Percentiles rank a stretch among this genome's conserved stretches.
Evolutionary conservation across 2,888 invertebrate genomes (phyloP).

Genomic region (Bugula neritina): DNA sequence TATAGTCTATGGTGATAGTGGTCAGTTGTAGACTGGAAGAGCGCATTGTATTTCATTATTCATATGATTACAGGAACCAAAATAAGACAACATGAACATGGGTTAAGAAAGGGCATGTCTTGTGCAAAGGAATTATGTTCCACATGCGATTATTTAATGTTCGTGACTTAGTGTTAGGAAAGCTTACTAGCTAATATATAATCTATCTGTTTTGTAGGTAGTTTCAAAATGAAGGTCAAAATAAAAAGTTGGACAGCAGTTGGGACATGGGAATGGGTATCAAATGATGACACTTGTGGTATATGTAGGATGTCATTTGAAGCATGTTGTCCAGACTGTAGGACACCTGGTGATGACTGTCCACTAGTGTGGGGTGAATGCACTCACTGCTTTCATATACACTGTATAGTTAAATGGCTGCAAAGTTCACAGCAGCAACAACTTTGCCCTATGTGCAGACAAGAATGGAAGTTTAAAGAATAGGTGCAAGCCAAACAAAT

Average conservation of each 20-base stretch:
- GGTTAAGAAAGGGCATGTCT: too few species aligned
- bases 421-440: slow-evolving; percentile 65
- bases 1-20: too few species aligned
- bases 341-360: slow-evolving; percentile 94
- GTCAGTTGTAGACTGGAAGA: too few species aligned
- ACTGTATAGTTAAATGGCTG: slow-evolving; percentile 99
- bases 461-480: slow-evolving; percentile 95
- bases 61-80: too few species aligned
- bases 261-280: slow-evolving; percentile 97
- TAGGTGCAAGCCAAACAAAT: slow-evolving; percentile 35
- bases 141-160: too few species aligned
- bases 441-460: slow-evolving; percentile 80
- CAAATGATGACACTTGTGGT: slow-evolving; percentile 91
- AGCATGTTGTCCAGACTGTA: slow-evolving; percentile 95
- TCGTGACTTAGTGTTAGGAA: too few species aligned
- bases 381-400: slow-evolving; percentile 98
- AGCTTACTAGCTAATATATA: too few species aligned
- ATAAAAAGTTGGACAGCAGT: slow-evolving; percentile 73
- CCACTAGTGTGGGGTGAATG: slow-evolving; percentile 97
- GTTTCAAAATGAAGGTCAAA: slow-evolving; percentile 32
- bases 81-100: too few species aligned
- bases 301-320: slow-evolving; percentile 99
- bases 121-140: too few species aligned
- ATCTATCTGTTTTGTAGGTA: too few species aligned
- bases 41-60: too few species aligned